These are phyloP conservation scores for Pseudochirops corinnae DNA, from an alignment of 2,797 vertebrate genomes.

Conservation along the genomic window DNA sequence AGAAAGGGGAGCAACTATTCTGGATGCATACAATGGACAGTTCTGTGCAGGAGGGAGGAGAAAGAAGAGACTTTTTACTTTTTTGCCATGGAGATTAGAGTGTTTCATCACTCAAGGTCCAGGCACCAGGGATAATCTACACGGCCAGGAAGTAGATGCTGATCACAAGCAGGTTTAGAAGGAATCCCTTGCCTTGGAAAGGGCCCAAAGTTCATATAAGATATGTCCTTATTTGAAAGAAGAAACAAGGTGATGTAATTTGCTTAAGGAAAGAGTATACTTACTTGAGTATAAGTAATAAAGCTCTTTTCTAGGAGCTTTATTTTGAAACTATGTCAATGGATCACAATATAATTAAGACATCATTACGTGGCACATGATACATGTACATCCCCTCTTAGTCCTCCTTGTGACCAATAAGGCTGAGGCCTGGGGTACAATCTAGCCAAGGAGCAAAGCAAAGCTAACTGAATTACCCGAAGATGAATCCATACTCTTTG, in stretches of 20 bases:
- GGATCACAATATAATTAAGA: not conserved
- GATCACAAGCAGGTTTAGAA: not conserved
- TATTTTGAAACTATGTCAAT: not conserved
- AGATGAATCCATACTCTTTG: not conserved
- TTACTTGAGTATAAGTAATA: not conserved
- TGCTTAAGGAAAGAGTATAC: not conserved
- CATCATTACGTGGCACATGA: not conserved
- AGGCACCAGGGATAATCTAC: not conserved
- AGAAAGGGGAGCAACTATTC: not conserved
- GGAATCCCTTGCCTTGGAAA: not conserved
- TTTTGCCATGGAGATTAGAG: not conserved
- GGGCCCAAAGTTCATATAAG: not conserved
- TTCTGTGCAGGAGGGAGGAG: not conserved
- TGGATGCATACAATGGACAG: not conserved
- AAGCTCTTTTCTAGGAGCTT: not conserved
- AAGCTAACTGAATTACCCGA: not conserved
- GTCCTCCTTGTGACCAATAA: not conserved
- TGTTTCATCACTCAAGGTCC: not conserved
- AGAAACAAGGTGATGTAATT: too few species aligned
- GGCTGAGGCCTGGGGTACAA: not conserved
- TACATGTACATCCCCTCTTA: not conserved
- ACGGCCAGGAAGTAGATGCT: not conserved
- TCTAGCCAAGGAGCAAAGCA: not conserved
- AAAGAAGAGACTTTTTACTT: not conserved
- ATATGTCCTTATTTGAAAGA: too few species aligned